Evolutionary conservation across 2,797 vertebrate genomes (phyloP).

Genomic region (Taenioides sp.): DNA sequence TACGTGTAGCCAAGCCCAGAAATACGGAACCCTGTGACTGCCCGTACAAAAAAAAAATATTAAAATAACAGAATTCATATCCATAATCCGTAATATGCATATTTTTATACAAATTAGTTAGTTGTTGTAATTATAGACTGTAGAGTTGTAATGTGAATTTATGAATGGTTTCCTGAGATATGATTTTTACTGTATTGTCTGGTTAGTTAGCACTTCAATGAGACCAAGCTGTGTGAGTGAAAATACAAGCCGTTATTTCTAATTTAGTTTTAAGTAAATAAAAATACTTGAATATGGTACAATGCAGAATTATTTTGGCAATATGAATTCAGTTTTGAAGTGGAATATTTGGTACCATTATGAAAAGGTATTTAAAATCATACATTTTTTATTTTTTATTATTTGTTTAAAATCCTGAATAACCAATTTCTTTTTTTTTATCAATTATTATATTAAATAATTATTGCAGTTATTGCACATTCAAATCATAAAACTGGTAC

Average conservation of each 20-base stretch:
- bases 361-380: not conserved
- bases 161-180: constrained; percentile 65
- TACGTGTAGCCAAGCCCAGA: not conserved
- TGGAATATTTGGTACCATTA: not conserved
- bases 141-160: constrained; percentile 13
- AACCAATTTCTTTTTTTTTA: not conserved
- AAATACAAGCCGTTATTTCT: constrained; percentile 8
- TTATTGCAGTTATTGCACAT: not conserved
- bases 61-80: constrained; percentile 57
- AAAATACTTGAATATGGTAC: constrained; percentile 25
- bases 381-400: too few relatives aligned
- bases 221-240: constrained; percentile 33
- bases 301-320: constrained; percentile 14
- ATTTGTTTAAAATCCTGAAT: too few relatives aligned
- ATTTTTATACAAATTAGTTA: not conserved
- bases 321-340: constrained; percentile 57
- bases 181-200: constrained; percentile 34
- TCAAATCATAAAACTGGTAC: not conserved
- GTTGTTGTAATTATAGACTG: not conserved
- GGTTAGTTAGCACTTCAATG: constrained; percentile 32
- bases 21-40: not conserved
- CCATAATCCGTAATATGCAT: constrained; percentile 15
- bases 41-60: not conserved
- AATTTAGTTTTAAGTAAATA: constrained; percentile 26
- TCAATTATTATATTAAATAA: not conserved